These are phyloP conservation scores for Pipra filicauda DNA, from an alignment of 2,113 vertebrate species.

Conservation along the genomic window DNA sequence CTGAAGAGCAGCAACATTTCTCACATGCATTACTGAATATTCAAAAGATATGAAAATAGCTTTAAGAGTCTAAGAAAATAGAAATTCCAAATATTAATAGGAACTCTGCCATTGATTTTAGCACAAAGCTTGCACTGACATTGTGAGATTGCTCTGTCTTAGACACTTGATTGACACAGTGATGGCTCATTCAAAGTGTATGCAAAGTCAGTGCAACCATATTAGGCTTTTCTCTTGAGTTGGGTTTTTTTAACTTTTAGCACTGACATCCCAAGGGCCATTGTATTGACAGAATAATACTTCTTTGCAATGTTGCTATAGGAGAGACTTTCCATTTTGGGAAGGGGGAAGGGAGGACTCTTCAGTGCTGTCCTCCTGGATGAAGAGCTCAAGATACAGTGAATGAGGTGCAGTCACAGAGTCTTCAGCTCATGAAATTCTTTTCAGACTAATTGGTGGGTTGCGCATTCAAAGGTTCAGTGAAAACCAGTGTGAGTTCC, in stretches of 20 bases:
- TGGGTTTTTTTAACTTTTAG: constrained; percentile 64
- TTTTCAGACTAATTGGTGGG: neutral
- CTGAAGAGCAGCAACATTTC: constrained; percentile 32
- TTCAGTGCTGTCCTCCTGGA: neutral
- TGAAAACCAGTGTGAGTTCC: neutral
- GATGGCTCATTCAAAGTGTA: constrained; percentile 74
- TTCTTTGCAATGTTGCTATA: neutral
- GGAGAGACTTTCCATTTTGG: constrained; percentile 8
- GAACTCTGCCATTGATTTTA: constrained; percentile 68
- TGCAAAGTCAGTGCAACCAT: constrained; percentile 60
- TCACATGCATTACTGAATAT: constrained; percentile 37
- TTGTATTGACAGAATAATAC: constrained; percentile 54
- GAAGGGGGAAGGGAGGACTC: neutral
- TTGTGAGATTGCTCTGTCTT: constrained; percentile 54
- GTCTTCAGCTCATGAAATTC: neutral
- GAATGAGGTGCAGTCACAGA: neutral
- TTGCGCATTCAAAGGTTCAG: neutral
- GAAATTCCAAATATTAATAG: constrained; percentile 64
- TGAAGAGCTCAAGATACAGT: neutral
- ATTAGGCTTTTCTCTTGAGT: constrained; percentile 67
- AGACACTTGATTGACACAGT: constrained; percentile 75
- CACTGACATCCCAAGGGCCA: constrained; percentile 67
- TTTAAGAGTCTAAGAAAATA: constrained; percentile 58
- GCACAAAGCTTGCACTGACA: constrained; percentile 60
- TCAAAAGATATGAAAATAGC: constrained; percentile 43